Percentiles rank a stretch among this genome's conserved stretches.
These are phyloP conservation scores for Nephotettix cincticeps DNA, from an alignment of 1,140 invertebrate genomes.

Conservation along the genomic window DNA sequence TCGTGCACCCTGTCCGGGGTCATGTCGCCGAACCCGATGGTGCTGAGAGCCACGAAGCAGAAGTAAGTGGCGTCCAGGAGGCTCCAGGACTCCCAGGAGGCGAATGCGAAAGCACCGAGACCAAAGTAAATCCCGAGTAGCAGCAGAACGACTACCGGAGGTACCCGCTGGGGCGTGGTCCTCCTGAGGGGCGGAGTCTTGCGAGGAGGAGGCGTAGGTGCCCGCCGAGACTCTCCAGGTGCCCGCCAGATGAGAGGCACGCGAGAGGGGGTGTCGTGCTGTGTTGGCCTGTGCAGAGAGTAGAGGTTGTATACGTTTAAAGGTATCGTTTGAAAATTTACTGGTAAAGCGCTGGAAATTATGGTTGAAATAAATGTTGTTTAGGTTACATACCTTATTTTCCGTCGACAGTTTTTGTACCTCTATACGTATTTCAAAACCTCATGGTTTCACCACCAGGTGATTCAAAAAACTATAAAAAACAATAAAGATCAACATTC, in stretches of 20 bases:
- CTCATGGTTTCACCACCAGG: too few species aligned
- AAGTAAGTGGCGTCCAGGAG: conserved; percentile 84
- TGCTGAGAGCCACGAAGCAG: conserved; percentile 84
- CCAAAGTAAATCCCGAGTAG: conserved; percentile 70
- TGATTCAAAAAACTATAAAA: too few species aligned
- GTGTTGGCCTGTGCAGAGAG: conserved; percentile 59
- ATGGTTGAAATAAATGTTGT: too few species aligned
- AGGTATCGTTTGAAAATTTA: too few species aligned
- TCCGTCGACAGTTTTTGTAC: too few species aligned
- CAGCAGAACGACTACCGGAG: conserved; percentile 67
- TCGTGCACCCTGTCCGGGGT: conserved; percentile 55
- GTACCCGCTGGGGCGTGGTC: conserved; percentile 57
- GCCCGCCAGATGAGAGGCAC: conserved; percentile 63
- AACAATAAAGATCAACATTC: too few species aligned
- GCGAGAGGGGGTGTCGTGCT: conserved; percentile 68
- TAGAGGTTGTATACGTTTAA: too few species aligned
- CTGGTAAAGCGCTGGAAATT: too few species aligned
- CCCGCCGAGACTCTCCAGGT: conserved; percentile 17
- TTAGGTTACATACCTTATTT: too few species aligned
- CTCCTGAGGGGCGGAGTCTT: conserved; percentile 42
- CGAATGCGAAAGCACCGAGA: conserved; percentile 69
- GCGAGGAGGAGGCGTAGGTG: conserved; percentile 32
- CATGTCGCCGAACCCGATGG: conserved; percentile 84
- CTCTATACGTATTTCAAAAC: too few species aligned
- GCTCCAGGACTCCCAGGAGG: conserved; percentile 72